Evolutionary conservation across 2,797 vertebrate genomes (phyloP), one percentile per base, ranked within the genome.

Genomic region (Lagodon rhomboides): DNA sequence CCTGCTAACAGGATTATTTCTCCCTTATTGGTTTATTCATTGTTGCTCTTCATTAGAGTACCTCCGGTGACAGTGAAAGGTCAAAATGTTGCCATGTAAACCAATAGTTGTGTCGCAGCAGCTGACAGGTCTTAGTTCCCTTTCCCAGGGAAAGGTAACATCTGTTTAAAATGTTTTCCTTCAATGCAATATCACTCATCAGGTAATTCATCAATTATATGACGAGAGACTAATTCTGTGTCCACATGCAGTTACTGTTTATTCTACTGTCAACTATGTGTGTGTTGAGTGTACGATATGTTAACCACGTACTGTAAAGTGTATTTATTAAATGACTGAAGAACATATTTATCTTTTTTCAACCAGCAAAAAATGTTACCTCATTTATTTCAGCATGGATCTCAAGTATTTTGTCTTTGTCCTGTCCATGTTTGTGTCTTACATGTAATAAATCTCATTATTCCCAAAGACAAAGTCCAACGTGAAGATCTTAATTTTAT

Each of bases 41-140:
- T 60, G 64, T 82, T 79, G 66, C 67, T 87, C 79, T 88, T 88
- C 68, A 75, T 87, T 79, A 63, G 64, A 86, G 67, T 4, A 66
- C 80, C 80, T 88, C 81, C 68, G 85, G 82, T 88, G 80, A 84
- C 59, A 55, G 72, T 59, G 62, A 80, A 91, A 89, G 80, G 79
- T 89, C 85, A 87, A 46, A 60, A 43, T 16, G 75, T 87, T 82
- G 61, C 75, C 43, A 38, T 73, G 67, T 82, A 65, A 85, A 83
- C 75, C 68, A 79, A 34, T 41, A n/a, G 77, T 58, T 65, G 51
- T 79, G 58, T 87, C 6, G 0, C 25, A 27, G 61, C 75, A 63
- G 74, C 74, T 79, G 10, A 44, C 75, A 68, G 65, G 12, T 73
- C 18, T 41, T 25, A 0, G 11, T 58, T 68, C n/a, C n/a, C 4